Evolutionary conservation across 2,888 invertebrate species (phyloP).

Genomic region (Hymenopus coronatus): DNA sequence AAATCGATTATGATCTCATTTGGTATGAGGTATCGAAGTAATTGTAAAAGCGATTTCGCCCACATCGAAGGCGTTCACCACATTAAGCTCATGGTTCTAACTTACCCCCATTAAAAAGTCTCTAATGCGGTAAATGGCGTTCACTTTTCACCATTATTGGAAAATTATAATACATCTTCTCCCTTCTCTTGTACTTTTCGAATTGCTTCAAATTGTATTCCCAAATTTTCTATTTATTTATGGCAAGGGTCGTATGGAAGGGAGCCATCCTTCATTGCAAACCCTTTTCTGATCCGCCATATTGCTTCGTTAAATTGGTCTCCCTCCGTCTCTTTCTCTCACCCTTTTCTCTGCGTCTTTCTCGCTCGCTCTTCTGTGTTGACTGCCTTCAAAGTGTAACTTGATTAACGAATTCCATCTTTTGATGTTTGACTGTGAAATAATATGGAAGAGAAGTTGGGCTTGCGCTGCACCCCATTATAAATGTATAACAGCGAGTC

Average conservation of each 20-base stretch:
- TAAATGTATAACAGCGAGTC: conserved; percentile 15
- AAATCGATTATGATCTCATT: conserved; percentile 27
- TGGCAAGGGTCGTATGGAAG: neutral
- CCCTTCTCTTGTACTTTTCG: neutral
- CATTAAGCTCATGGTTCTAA: neutral
- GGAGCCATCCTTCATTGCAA: neutral
- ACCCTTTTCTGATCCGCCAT: conserved; percentile 11
- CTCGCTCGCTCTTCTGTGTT: neutral
- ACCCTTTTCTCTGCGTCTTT: neutral
- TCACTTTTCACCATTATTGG: conserved; percentile 24
- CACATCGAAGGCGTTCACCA: neutral
- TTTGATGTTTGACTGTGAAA: conserved; percentile 25
- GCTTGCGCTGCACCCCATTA: conserved; percentile 16
- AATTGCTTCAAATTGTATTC: conserved; percentile 18
- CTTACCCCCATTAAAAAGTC: conserved; percentile 6
- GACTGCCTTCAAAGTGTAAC: conserved; percentile 29
- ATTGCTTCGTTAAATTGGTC: conserved; percentile 21
- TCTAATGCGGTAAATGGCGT: conserved; percentile 19
- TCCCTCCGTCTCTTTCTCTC: neutral
- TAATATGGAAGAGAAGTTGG: conserved; percentile 11
- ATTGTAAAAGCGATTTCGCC: neutral
- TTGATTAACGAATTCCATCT: conserved; percentile 29
- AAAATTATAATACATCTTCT: neutral
- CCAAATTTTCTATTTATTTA: conserved; percentile 23
- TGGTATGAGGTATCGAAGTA: neutral